A percentile compares a stretch with the other conserved stretches of the same genome.
phyloP scores from a whole-genome alignment of 37 sponge, comb jelly and placozoan species.

The Theonella swinhoei region DNA sequence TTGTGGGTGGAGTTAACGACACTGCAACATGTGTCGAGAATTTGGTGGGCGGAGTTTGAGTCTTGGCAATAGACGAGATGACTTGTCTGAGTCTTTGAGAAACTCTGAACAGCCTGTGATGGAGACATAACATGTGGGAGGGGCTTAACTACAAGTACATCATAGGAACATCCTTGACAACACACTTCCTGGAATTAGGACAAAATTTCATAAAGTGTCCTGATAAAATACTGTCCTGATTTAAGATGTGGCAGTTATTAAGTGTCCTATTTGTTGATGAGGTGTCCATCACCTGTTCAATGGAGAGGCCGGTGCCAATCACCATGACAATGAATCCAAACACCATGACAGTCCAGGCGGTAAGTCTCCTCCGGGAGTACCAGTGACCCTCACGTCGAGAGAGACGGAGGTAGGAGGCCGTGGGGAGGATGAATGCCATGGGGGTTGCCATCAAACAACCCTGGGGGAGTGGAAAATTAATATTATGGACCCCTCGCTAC shows the following conservation, averaged over 20 bases:
- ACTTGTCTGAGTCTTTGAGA: neutral
- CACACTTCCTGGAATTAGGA: too few relatives aligned
- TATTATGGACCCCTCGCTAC: too few relatives aligned
- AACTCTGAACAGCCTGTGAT: slow-evolving; percentile 38
- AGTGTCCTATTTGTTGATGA: too few relatives aligned
- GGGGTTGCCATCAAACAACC: slow-evolving; percentile 71
- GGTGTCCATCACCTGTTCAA: slow-evolving; percentile 33
- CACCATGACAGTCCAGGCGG: slow-evolving; percentile 39
- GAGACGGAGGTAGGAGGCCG: slow-evolving; percentile 60
- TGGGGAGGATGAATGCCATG: slow-evolving; percentile 74
- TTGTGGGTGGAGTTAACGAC: slow-evolving; percentile 11
- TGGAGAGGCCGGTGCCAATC: slow-evolving; percentile 61
- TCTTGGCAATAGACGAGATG: slow-evolving; percentile 17
- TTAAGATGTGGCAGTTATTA: too few relatives aligned
- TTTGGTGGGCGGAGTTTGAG: neutral
- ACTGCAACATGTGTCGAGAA: slow-evolving; percentile 9
- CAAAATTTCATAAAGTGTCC: too few relatives aligned
- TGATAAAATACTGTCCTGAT: neutral
- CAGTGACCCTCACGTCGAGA: slow-evolving; percentile 23
- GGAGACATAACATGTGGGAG: neutral
- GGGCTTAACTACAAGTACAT: too few relatives aligned
- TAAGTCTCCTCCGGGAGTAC: slow-evolving; percentile 29
- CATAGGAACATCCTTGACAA: too few relatives aligned
- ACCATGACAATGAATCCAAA: slow-evolving; percentile 63
- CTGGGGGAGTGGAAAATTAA: slow-evolving; percentile 4